Evolutionary conservation across 53 echinoderm and acorn worm species (phyloP), one percentile per base, ranked within the genome.

Genomic region (Actinopyga echinites): DNA sequence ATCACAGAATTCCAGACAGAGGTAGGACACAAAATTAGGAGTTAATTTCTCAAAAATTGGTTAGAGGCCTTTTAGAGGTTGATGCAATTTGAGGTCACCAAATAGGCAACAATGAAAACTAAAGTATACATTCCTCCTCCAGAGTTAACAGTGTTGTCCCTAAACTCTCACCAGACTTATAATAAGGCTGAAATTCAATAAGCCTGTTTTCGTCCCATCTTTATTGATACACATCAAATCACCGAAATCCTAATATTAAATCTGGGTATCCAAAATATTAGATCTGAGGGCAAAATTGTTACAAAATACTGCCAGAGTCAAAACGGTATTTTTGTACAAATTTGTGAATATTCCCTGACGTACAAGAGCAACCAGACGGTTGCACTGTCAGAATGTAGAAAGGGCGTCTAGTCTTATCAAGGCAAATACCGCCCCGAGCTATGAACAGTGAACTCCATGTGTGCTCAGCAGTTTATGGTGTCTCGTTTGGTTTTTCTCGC

Each of bases 341-440:
- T 71, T 40, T 71, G 71, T 43, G 71, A 71, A 71, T 38, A 71
- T 71, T 71, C 71, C 71, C 71, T 42, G 30, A 31, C 31, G 54
- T 53, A 54, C 5, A 8, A 12, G 17, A 54, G 21, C 22, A 71
- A 42, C 21, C 77, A 77, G 77, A 77, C 77, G 24, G n/a, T 53
- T 30, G 43, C 77, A 56, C 30, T 77, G 20, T 54, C 12, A 19
- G 32, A 54, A 54, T 28, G n/a, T 54, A 32, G 32, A 32, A 77
- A 4, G 31, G 77, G 77, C 77, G 77, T 56, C 77, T 19, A 12
- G 56, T 21, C 77, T 77, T 77, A 77, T 77, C 77, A 77, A 56
- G 30, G 52, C 56, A 53, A 56, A 77, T 32, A 74, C 24, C 21
- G 57, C 61, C 58, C 43, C 12, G 19, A 31, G 73, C 52, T 31